These are phyloP conservation scores for Grantiella picta DNA, from an alignment of 2,113 vertebrate genomes.

Conservation along the genomic window DNA sequence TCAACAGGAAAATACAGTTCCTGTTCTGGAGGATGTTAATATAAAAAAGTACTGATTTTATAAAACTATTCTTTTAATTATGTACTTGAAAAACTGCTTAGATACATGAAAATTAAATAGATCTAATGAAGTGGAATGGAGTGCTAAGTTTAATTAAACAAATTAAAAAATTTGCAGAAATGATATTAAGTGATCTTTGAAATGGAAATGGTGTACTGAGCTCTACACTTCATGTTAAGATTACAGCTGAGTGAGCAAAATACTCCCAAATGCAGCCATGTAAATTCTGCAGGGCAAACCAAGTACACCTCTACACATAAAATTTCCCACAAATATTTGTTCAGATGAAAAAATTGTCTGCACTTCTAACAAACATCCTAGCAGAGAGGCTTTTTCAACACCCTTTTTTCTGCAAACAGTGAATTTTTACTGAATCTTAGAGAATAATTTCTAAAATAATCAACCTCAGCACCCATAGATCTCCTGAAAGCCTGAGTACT, in stretches of 20 bases:
- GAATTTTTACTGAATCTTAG: not conserved
- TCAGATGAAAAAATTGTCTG: not conserved
- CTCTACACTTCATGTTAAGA: not conserved
- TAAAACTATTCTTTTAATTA: slow-evolving; percentile 62
- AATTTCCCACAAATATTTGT: not conserved
- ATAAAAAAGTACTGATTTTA: slow-evolving; percentile 25
- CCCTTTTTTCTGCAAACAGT: not conserved
- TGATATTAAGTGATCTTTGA: slow-evolving; percentile 51
- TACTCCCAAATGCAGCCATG: not conserved
- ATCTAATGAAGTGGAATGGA: slow-evolving; percentile 58
- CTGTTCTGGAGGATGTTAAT: slow-evolving; percentile 27
- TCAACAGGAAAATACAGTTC: slow-evolving; percentile 27
- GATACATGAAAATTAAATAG: slow-evolving; percentile 51
- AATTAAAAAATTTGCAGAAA: slow-evolving; percentile 55
- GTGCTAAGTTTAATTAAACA: slow-evolving; percentile 67
- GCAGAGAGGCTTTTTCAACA: not conserved
- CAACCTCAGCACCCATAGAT: not conserved
- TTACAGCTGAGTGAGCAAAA: slow-evolving; percentile 26
- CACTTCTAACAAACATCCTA: not conserved
- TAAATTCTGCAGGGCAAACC: not conserved
- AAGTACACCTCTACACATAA: not conserved
- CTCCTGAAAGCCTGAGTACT: not conserved
- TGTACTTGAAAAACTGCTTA: slow-evolving; percentile 45
- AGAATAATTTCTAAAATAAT: not conserved
- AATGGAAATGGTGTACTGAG: slow-evolving; percentile 50